Base-by-base conservation (phyloP, 2,888 invertebrate genomes). In the Lamproptera curius region DNA sequence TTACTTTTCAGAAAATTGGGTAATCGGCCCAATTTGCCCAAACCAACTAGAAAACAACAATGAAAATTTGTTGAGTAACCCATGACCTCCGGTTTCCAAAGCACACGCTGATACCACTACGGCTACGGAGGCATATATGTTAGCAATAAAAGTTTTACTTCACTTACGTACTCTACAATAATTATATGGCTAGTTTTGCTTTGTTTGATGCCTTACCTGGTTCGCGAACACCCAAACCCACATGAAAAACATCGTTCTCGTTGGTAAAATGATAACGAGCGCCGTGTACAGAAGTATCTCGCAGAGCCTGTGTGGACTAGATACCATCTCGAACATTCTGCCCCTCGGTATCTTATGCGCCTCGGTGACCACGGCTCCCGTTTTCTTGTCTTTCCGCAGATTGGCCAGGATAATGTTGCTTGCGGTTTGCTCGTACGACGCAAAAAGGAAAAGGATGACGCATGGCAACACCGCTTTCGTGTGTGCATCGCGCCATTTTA, bases 251-350 rank as follows among this genome's bases (percentile, higher is more conserved):
- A 93, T 93, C 0, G 89, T 85, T 59, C 91, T 92, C 1, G 89
- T 87, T 51, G 91, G 91, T 20, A 95, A 79, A 13, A 96, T 76
- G 0, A 92, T 54, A 8, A 90, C 76, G 9, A 94, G 67, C 2
- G 89, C 79, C 0, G 90, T 63, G 62, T 95, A 95, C 73, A 95
- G 89, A 0, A 92, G 53, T 11, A 95, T 89, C 73, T 96, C 96
- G 50, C 92, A 93, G 59, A 93, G 83, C 72, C 94, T 92, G 62
- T 97, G 94, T 0, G 97, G 97, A 47, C 94, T 93, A 0, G 96
- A 95, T 0, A 97, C 88, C 47, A 89, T 87, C 28, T 94, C 88
- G 67, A 97, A 97, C 77, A 92, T 89, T 41, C 93, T 93, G 1
- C 95, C 95, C 28, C 78, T 71, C 0, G 96, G 96, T 56, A 96